Conservation (phyloP, 2,113 vertebrate species). For the Empidonax traillii region DNA sequence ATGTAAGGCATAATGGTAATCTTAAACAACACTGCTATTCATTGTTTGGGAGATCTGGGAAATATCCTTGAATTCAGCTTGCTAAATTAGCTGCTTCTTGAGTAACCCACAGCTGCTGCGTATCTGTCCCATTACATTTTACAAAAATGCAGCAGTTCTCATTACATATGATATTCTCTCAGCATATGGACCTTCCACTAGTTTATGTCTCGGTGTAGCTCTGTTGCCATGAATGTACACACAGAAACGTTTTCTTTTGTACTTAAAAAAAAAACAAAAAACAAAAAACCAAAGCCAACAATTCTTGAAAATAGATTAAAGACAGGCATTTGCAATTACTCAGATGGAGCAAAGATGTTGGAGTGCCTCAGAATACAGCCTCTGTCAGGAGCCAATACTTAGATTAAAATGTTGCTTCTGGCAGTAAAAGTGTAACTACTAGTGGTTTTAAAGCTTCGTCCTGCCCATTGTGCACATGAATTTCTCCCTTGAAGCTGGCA, state of each 20-base stretch:
- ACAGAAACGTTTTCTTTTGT: conserved; percentile 35
- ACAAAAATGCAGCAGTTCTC: conserved; percentile 35
- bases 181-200: conserved; percentile 25
- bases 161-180: neutral
- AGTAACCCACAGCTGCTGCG: conserved; percentile 63
- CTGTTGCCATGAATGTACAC: neutral
- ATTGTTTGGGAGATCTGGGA: conserved; percentile 66
- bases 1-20: conserved; percentile 59
- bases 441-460: neutral
- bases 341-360: conserved; percentile 55
- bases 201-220: neutral
- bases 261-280: neutral
- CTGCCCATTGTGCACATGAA: neutral
- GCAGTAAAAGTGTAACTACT: conserved; percentile 33
- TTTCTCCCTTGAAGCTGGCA: neutral
- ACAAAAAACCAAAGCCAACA: neutral
- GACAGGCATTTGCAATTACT: neutral
- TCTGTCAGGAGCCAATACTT: conserved; percentile 1
- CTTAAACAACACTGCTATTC: conserved; percentile 72
- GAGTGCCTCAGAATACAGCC: neutral
- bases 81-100: conserved; percentile 66
- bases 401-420: conserved; percentile 40
- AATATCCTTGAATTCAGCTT: conserved; percentile 67
- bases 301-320: conserved; percentile 48
- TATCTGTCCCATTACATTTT: conserved; percentile 30